Base-by-base conservation (phyloP, 2,113 vertebrate genomes). In the Cricetomys ansorgei region DNA sequence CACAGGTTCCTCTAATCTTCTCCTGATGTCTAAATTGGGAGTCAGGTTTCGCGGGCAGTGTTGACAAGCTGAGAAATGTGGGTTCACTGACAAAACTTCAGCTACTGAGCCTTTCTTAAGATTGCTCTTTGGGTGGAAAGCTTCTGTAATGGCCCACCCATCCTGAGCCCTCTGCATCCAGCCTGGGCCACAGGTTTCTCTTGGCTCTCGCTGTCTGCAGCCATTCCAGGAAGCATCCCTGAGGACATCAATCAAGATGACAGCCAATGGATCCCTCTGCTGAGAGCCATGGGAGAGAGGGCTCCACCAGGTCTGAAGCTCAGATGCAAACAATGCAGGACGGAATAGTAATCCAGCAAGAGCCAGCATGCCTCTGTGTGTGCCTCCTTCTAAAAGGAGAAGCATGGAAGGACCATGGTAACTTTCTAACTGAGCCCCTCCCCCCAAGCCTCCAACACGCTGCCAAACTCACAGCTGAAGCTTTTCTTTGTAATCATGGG, bases 401-500 rank as follows among this genome's bases (percentile, higher is more conserved):
- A 95, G 45, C 94, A 88, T 89, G 85, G 89, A 88, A 97, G 43
- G 77, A 72, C 92, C 12, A 40, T 57, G 90, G 85, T 57, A 62
- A 75, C 57, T 64, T 64, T 23, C 59, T 7, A 12, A 9, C 31
- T 27, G 62, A 43, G n/a, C n/a, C 85, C 69, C 92, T 75, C 92
- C 77, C 96, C 97, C 97, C 81, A 94, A 89, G 55, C 64, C 62
- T 93, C 96, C 97, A 97, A 93, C 95, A 85, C 23, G 97, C 97
- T 98, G 98, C 98, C 98, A 98, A 96, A 98, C 98, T 98, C 97
- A 97, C 97, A 98, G 97, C 97, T 97, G 96, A 97, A 97, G 98
- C 97, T 97, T 98, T 98, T 97, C 98, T 98, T 97, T 98, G 98
- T 98, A 97, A 98, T 98, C 98, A 98, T 97, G 87, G 93, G 97